Conservation (phyloP, 2,888 invertebrate genomes). For the Clanis bilineata region DNA sequence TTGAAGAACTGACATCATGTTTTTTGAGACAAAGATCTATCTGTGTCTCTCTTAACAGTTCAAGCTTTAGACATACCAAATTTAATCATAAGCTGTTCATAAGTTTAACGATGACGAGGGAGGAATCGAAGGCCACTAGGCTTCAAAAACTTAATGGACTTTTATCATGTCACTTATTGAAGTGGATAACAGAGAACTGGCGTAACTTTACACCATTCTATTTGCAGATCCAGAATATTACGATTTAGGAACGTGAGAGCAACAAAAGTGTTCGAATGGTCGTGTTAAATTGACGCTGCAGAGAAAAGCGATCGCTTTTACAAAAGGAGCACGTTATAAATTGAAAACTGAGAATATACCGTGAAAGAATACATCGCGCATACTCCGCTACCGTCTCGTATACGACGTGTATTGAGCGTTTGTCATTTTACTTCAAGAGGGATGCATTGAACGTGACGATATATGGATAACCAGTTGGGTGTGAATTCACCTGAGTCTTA, state of each 20-base stretch:
- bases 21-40: too few species aligned
- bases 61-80: too few species aligned
- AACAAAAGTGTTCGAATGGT: constrained; percentile 26
- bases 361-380: constrained; percentile 37
- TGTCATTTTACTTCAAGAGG: not conserved
- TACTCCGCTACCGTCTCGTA: constrained; percentile 27
- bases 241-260: constrained; percentile 17
- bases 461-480: not conserved
- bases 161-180: not conserved
- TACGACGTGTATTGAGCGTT: not conserved
- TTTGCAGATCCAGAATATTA: not conserved
- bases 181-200: not conserved
- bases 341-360: constrained; percentile 54
- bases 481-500: not conserved
- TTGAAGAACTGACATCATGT: too few species aligned
- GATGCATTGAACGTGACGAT: not conserved
- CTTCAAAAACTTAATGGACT: too few species aligned
- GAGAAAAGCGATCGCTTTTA: constrained; percentile 34
- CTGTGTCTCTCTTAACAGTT: too few species aligned
- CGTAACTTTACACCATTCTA: not conserved
- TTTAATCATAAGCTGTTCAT: too few species aligned
- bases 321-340: constrained; percentile 51
- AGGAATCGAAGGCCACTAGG: too few species aligned
- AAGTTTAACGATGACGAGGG: too few species aligned
- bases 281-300: constrained; percentile 35